Base-by-base conservation (phyloP, 2,888 invertebrate genomes). In the Periphyllus acericola region DNA sequence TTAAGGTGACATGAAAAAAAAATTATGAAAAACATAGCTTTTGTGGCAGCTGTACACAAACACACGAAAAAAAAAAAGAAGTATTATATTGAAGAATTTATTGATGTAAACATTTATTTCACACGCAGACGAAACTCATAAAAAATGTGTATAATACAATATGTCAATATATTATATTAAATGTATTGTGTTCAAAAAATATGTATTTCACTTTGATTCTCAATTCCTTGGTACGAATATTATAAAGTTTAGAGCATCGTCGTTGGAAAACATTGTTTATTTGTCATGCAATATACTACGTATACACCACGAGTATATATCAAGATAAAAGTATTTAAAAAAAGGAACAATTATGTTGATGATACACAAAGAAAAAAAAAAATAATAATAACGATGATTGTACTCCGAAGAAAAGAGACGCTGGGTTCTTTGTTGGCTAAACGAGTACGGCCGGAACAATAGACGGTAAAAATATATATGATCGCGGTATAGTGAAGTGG, bases 401-500 rank as follows among this genome's bases (percentile, higher is more conserved):
- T 75, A 40, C 40, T 8, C 75, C 40, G n/a, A 75, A 75, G 40
- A 40, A 40, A 74, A 75, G 75, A 75, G 75, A 75, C 17, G 75
- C 6, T 25, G 40, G 34, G 1, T 40, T n/a, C 40, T 75, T 75
- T 75, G 75, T 75, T 75, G 40, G 75, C 75, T 75, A 75, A 75
- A 75, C 75, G 75, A 75, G 40, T 40, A 17, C n/a, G 40, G 40
- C n/a, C n/a, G 40, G 75, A 75, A 75, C 75, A 75, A 75, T 75
- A 75, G 75, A 6, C n/a, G 40, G n/a, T 75, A 40, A 75, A 75
- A 75, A 46, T 46, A 46, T 46, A 46, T 40, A 75, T 40, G 40
- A n/a, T n/a, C n/a, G n/a, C n/a, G 75, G 40, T 75, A n/a, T n/a
- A 75, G 75, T 75, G 75, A 75, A 75, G 75, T 75, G 40, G 75